phyloP scores from a whole-genome alignment of 2,888 invertebrate species.

The Andricus quercusramuli region DNA sequence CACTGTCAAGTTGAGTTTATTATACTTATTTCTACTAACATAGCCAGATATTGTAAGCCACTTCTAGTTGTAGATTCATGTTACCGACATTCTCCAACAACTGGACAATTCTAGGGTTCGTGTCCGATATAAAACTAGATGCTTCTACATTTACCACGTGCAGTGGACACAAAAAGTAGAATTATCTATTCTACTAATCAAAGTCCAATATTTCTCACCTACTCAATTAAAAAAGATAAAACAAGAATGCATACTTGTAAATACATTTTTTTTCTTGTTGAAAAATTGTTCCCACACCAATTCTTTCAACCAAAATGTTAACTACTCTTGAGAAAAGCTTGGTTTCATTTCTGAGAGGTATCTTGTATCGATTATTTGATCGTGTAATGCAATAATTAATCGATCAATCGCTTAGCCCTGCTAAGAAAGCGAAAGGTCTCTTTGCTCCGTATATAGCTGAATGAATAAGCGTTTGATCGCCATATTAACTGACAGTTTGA shows the following conservation, averaged over 20 bases:
- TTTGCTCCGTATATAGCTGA: conserved; percentile 19
- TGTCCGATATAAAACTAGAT: background rate
- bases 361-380: background rate
- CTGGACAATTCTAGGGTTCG: background rate
- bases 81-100: background rate
- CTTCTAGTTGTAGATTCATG: background rate
- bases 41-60: background rate
- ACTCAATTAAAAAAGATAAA: no score
- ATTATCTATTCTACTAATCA: no score
- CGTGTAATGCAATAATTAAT: conserved; percentile 9
- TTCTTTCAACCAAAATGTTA: background rate
- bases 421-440: conserved; percentile 1
- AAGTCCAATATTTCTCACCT: no score
- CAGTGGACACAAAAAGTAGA: no score
- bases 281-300: background rate
- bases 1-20: no score
- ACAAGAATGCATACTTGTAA: background rate
- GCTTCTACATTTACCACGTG: no score
- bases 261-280: background rate
- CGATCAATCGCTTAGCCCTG: background rate
- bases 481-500: background rate
- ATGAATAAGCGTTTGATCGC: conserved; percentile 17
- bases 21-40: background rate
- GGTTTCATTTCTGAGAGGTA: background rate
- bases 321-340: background rate